Evolutionary conservation across 1,140 invertebrate genomes (phyloP), one percentile per base, ranked within the genome.

Genomic region (Acromyrmex echinatior): DNA sequence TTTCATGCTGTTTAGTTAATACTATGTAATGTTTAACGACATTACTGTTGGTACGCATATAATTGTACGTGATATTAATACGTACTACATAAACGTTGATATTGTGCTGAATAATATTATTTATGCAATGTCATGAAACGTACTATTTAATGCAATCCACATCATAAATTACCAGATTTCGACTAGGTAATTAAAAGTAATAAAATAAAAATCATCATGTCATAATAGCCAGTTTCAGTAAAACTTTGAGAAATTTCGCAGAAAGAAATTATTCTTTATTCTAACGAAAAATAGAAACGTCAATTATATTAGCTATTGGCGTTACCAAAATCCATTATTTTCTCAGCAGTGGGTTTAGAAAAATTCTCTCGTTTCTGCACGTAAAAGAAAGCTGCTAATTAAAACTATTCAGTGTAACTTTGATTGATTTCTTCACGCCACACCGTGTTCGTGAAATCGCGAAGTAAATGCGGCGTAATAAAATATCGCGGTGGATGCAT

Each of bases 61-160:
- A 81, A 81, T 84, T 49, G 6, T 6, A n/a, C 49, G 6, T 63
- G 45, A 51, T 62, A 82, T 82, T 49, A 82, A 60, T 39, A 18
- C 12, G 2, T 10, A 62, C 49, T 63, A 62, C 58, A 1, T 45
- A 45, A 45, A 45, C 10, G 9, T 45, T 21, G 3, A 58, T 58
- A n/a, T n/a, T 21, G 16, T n/a, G 18, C 21, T 18, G 35, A 18
- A 45, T 70, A 45, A 49, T 12, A 76, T 84, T 62, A 84, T 84
- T 84, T 76, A 74, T 74, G 56, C 56, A 62, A 0, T 21, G 25
- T 1, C 56, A 21, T n/a, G n/a, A 16, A 39, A 74, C 9, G 12
- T 45, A 45, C 9, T 16, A 5, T 58, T 12, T 49, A 84, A 76
- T 74, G 10, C 14, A 39, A 74, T 73, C 25, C 35, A 53, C 39